A percentile compares a stretch with the other conserved stretches of the same genome.
Conservation (phyloP, 2,888 invertebrate genomes). For the Drosophila quasianomalipes region DNA sequence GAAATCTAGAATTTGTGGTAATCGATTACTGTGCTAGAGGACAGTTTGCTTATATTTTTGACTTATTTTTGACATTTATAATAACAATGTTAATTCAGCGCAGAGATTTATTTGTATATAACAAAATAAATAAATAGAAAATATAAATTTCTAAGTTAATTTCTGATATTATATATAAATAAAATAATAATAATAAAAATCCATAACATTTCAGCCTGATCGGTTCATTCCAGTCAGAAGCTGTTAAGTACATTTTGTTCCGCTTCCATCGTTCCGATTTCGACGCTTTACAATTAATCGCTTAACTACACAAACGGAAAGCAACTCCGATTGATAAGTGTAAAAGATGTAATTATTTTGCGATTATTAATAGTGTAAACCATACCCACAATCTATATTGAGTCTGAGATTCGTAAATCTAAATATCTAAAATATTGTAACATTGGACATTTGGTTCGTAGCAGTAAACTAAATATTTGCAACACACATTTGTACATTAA, state of each 20-base stretch:
- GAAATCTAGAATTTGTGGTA: neutral
- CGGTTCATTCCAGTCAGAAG: neutral
- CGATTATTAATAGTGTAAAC: conserved; percentile 31
- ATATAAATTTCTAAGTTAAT: neutral
- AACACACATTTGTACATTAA: conserved; percentile 3
- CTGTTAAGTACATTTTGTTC: conserved; percentile 23
- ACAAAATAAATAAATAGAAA: neutral
- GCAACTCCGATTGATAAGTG: conserved; percentile 17
- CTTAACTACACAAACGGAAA: conserved; percentile 13
- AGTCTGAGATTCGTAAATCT: conserved; percentile 11
- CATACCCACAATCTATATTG: conserved; percentile 8
- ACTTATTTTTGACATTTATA: too few relatives aligned
- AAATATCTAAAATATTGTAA: conserved; percentile 8
- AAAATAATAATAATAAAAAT: neutral
- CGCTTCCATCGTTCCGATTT: conserved; percentile 35
- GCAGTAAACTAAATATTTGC: neutral
- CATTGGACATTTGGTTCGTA: conserved; percentile 33
- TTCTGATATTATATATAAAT: neutral
- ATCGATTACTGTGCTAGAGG: conserved; percentile 4
- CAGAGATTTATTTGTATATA: neutral
- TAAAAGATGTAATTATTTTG: conserved; percentile 47
- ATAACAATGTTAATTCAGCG: too few relatives aligned
- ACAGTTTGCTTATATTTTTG: conserved; percentile 23
- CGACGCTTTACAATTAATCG: neutral
- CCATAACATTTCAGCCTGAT: neutral